A percentile compares a stretch with the other conserved stretches of the same genome.
Conservation (phyloP, 2,113 vertebrate species). For the Fukomys damarensis region DNA sequence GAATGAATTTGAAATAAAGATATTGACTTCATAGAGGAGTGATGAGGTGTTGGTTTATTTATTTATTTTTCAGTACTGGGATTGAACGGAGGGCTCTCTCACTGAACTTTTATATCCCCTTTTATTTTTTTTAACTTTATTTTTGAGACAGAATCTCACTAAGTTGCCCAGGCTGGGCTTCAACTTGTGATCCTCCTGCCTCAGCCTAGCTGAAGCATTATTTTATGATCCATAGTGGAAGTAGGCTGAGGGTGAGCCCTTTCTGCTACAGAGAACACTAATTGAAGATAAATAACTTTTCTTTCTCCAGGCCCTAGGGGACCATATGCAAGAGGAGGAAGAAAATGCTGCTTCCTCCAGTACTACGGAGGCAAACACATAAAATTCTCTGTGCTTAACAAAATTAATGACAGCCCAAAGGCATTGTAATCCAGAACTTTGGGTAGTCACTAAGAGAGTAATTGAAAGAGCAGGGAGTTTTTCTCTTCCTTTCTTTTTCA, state of each 20-base stretch:
- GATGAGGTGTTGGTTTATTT: background rate
- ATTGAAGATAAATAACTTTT: background rate
- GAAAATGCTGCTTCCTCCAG: background rate
- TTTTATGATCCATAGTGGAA: background rate
- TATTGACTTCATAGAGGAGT: background rate
- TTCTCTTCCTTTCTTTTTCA: background rate
- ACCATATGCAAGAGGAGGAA: background rate
- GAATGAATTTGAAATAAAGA: background rate
- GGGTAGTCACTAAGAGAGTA: background rate
- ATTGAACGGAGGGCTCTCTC: background rate
- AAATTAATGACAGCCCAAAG: background rate
- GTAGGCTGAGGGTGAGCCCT: background rate
- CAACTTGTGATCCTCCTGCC: background rate
- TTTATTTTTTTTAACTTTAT: background rate
- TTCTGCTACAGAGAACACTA: background rate
- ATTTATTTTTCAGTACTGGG: background rate
- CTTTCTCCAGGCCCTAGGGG: background rate
- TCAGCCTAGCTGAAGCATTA: background rate
- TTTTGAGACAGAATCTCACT: background rate
- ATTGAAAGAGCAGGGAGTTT: background rate
- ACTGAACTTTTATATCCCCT: background rate
- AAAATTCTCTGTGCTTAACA: background rate
- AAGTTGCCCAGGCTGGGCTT: background rate
- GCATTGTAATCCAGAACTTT: background rate
- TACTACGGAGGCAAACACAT: background rate